Evolutionary conservation across 2,888 invertebrate genomes (phyloP), one percentile per base, ranked within the genome.

Genomic region (Ennomos erosarius): DNA sequence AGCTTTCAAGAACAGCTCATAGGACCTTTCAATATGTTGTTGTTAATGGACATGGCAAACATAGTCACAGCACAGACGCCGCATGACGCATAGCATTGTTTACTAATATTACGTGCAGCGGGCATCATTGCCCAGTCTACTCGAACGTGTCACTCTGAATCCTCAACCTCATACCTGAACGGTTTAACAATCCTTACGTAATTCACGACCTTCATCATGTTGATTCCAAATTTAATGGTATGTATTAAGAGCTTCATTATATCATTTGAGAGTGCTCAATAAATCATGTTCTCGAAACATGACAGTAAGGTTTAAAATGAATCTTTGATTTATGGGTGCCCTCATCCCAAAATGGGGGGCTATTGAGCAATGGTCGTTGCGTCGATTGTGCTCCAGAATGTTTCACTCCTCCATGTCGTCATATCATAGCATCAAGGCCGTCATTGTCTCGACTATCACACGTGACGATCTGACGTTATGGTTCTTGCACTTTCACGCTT

Each of bases 371-470:
- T 70, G 62, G 65, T 70, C 70, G 78, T 79, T 79, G 74, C 71
- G 72, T 47, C 38, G 55, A 43, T 76, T 71, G 73, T 72, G 69
- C 71, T 78, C 70, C 69, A 70, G 69, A 70, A 70, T 76, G 75
- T 74, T 73, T 71, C 73, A 74, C 74, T 70, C 71, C 68, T 81
- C 77, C 45, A 35, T 78, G 74, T 76, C 79, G 74, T 76, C 76
- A 73, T 74, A 69, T 76, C 76, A 73, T 74, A 69, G 65, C 69
- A 67, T 70, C 81, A 83, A 84, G 86, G 85, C 79, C 81, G 75
- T 68, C 74, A 83, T 84, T 84, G 84, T 85, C 74, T 84, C 67
- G 72, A 75, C 72, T 80, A 86, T 84, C 83, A 75, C 73, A 82
- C 81, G 80, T 79, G 78, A 81, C 65, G 67, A 71, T 69, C 68